Conservation (phyloP, 2,113 vertebrate genomes). For the Herpailurus yagouaroundi region DNA sequence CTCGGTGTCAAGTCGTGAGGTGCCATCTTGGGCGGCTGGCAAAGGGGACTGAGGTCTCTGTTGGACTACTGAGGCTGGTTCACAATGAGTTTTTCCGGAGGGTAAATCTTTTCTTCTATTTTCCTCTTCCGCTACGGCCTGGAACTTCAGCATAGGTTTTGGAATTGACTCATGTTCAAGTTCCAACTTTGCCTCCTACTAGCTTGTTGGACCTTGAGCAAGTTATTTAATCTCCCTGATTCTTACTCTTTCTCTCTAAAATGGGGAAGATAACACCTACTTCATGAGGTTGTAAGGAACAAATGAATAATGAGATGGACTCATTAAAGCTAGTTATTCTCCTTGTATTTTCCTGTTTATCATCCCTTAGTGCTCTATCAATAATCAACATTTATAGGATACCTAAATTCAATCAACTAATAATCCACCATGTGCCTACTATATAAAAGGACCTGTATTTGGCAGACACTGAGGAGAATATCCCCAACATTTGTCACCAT, state of each 20-base stretch:
- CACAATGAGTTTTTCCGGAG: conserved; percentile 93
- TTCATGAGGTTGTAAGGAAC: background rate
- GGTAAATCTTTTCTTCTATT: conserved; percentile 81
- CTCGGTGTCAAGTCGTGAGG: conserved; percentile 89
- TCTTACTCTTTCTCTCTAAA: conserved; percentile 32
- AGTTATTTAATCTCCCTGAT: background rate
- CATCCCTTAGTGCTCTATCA: background rate
- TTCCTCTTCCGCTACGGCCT: background rate
- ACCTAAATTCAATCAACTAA: background rate
- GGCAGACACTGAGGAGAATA: background rate
- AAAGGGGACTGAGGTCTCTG: conserved; percentile 80
- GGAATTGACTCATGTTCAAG: background rate
- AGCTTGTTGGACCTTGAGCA: background rate
- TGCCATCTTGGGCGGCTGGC: conserved; percentile 88
- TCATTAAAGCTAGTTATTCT: background rate
- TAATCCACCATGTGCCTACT: background rate
- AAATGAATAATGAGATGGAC: background rate
- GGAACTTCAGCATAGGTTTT: background rate
- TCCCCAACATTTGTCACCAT: background rate
- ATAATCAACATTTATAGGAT: background rate
- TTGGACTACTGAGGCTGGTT: conserved; percentile 90
- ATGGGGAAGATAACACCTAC: background rate
- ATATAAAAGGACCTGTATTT: background rate
- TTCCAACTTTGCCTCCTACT: background rate
- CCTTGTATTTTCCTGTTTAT: background rate